Conservation (phyloP, 2,797 vertebrate genomes). For the Cuniculus paca region DNA sequence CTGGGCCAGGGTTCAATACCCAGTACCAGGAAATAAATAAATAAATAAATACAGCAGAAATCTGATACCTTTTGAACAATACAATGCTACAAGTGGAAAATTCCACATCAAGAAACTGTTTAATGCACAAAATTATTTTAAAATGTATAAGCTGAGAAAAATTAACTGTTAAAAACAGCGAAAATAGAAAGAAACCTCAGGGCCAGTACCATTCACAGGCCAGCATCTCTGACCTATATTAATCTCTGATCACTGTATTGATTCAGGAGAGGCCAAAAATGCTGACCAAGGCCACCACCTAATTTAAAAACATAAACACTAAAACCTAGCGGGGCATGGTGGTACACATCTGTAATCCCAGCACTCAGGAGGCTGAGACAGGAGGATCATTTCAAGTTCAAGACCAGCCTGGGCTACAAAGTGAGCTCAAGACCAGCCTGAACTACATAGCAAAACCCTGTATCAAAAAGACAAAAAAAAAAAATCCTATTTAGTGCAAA, state of each 20-base stretch:
- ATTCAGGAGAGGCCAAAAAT: not conserved
- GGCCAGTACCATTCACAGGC: not conserved
- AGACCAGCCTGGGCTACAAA: too few species aligned
- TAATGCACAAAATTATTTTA: not conserved
- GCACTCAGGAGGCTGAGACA: too few species aligned
- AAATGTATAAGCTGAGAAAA: not conserved
- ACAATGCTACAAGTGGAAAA: not conserved
- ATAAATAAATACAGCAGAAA: not conserved
- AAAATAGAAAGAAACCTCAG: not conserved
- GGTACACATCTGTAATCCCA: too few species aligned
- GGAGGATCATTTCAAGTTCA: too few species aligned
- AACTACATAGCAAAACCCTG: too few species aligned
- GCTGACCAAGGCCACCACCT: not conserved
- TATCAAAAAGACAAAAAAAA: too few species aligned
- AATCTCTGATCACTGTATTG: not conserved
- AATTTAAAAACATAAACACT: slow-evolving; percentile 19
- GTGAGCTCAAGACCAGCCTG: too few species aligned
- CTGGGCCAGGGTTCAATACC: not conserved
- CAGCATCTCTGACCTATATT: not conserved
- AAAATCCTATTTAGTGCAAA: not conserved
- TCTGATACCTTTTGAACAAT: not conserved
- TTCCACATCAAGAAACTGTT: not conserved
- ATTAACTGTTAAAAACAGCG: slow-evolving; percentile 36
- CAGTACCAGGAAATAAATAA: not conserved
- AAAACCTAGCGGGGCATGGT: not conserved